These are phyloP conservation scores for Diadema setosum DNA, from an alignment of 35 echinoderm and acorn worm genomes.

Conservation along the genomic window DNA sequence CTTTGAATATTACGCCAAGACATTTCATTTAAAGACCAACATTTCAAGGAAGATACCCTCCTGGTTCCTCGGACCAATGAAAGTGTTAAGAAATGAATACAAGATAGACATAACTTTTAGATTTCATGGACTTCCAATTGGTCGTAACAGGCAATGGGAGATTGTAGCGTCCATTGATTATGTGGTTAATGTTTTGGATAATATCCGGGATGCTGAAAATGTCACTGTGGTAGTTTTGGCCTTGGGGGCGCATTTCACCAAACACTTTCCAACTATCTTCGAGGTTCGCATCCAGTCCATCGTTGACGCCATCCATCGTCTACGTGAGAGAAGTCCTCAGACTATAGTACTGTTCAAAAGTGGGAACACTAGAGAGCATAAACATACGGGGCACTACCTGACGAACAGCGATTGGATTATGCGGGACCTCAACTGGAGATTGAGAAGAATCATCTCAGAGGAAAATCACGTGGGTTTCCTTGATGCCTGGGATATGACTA, in stretches of 20 bases:
- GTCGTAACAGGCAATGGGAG: neutral
- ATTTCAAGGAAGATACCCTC: neutral
- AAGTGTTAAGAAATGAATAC: neutral
- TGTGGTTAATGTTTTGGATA: neutral
- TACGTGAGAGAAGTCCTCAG: neutral
- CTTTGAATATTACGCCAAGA: neutral
- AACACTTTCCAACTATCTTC: neutral
- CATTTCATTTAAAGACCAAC: neutral
- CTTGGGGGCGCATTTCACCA: neutral
- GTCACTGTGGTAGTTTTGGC: neutral
- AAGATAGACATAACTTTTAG: neutral
- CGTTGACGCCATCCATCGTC: neutral
- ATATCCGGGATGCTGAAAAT: neutral
- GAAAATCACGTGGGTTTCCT: neutral
- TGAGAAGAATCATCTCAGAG: neutral
- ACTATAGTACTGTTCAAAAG: constrained; percentile 18
- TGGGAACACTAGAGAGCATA: constrained; percentile 17
- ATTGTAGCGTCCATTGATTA: neutral
- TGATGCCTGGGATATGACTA: constrained; percentile 13
- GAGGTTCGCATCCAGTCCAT: neutral
- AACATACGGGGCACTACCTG: neutral
- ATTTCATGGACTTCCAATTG: neutral
- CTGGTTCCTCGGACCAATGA: neutral
- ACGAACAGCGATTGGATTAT: neutral
- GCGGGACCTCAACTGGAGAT: neutral